A percentile compares a stretch with the other conserved stretches of the same genome.
Evolutionary conservation across 2,113 vertebrate species (phyloP).

Genomic region (Coreoperca whiteheadi): DNA sequence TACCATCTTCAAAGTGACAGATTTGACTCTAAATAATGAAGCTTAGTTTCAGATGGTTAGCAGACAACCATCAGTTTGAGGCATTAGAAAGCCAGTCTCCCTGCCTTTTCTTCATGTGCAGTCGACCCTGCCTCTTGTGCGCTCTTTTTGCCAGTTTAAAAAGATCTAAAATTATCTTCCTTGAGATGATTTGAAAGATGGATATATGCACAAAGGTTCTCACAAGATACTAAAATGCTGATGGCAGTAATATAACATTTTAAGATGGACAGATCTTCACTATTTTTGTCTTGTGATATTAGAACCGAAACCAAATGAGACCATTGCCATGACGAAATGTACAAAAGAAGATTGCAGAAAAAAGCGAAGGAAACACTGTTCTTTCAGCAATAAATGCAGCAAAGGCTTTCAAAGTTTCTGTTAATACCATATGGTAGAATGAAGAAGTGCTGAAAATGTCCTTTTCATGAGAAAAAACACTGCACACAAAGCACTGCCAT

Average conservation of each 20-base stretch:
- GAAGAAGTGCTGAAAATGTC: not conserved
- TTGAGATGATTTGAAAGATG: slow-evolving; percentile 2
- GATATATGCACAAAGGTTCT: not conserved
- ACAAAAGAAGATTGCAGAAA: not conserved
- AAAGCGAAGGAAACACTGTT: not conserved
- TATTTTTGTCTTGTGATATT: not conserved
- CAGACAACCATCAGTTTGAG: not conserved
- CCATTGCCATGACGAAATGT: not conserved
- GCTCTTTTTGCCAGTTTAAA: not conserved
- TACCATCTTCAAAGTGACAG: slow-evolving; percentile 24
- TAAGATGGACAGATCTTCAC: not conserved
- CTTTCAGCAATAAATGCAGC: not conserved
- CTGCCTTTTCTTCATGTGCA: not conserved
- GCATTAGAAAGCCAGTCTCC: not conserved
- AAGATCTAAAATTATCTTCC: not conserved
- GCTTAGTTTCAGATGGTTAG: slow-evolving; percentile 5
- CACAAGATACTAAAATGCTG: not conserved
- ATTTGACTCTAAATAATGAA: slow-evolving; percentile 28
- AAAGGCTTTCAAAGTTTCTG: not conserved
- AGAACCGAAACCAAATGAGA: not conserved
- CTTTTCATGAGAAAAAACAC: not conserved
- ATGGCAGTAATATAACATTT: not conserved
- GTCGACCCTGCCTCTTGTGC: not conserved
- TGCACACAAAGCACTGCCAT: not conserved
- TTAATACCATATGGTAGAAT: not conserved